phyloP scores from a whole-genome alignment of 2,113 vertebrate species.

The Hydrochoerus hydrochaeris region DNA sequence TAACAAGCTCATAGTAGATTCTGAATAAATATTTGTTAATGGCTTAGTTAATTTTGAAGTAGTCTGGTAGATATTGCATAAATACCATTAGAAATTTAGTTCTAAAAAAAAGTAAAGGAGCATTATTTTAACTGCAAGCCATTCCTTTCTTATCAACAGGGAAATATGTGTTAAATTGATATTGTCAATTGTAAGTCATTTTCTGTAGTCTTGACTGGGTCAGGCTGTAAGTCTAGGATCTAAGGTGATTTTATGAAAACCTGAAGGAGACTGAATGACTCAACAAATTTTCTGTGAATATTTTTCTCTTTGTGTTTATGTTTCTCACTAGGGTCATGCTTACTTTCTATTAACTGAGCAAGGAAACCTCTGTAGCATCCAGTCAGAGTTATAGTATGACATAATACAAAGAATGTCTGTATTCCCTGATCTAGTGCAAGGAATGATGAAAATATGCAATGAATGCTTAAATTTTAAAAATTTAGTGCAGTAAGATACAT shows the following conservation, averaged over 20 bases:
- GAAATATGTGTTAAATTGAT: constrained; percentile 26
- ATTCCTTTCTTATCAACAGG: not conserved
- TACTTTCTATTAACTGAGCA: not conserved
- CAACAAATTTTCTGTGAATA: not conserved
- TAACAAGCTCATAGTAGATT: not conserved
- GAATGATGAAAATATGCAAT: not conserved
- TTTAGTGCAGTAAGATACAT: not conserved
- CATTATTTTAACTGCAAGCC: constrained; percentile 3
- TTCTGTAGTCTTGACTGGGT: constrained; percentile 40
- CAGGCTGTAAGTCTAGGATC: not conserved
- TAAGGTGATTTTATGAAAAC: constrained; percentile 14
- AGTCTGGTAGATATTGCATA: not conserved
- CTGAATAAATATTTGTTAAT: constrained; percentile 11
- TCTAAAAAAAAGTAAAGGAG: constrained; percentile 5
- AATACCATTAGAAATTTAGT: not conserved
- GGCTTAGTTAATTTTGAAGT: not conserved
- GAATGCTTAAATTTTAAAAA: not conserved
- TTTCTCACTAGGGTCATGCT: not conserved
- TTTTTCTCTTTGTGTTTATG: not conserved
- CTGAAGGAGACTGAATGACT: not conserved
- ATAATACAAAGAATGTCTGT: not conserved
- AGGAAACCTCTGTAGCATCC: not conserved
- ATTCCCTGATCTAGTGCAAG: not conserved
- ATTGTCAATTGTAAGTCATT: constrained; percentile 28
- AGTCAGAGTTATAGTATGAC: not conserved